Percentiles rank a stretch among this genome's conserved stretches.
These are phyloP conservation scores for Polydesmus complanatus DNA, from an alignment of 2,888 invertebrate genomes.

Conservation along the genomic window DNA sequence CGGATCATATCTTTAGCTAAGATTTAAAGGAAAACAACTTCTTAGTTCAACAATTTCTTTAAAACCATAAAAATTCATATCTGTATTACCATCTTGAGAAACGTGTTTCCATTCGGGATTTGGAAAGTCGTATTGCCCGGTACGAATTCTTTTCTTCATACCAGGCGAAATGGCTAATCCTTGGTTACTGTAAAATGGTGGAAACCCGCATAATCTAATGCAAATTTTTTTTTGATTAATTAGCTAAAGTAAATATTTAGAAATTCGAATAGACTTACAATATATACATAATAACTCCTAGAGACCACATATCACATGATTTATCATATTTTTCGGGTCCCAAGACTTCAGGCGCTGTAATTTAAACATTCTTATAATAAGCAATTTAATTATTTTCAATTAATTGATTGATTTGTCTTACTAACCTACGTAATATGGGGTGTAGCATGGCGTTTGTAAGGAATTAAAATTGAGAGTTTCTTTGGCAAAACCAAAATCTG, in stretches of 20 bases:
- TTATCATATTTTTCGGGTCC: conserved; percentile 97
- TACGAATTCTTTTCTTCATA: conserved; percentile 91
- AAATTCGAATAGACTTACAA: conserved; percentile 44
- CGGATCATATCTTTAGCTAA: conserved; percentile 80
- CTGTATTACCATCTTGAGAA: conserved; percentile 56
- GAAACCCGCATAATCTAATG: conserved; percentile 85
- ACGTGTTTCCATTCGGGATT: conserved; percentile 92
- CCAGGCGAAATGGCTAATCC: conserved; percentile 96
- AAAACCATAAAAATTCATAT: conserved; percentile 10
- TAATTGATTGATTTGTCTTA: conserved; percentile 17
- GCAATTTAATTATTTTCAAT: not conserved
- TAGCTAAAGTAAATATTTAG: not conserved
- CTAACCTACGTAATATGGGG: conserved; percentile 93
- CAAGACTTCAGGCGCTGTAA: conserved; percentile 65
- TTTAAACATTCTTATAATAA: not conserved
- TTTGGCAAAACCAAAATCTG: conserved; percentile 99
- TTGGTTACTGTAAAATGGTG: conserved; percentile 96
- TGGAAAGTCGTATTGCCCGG: conserved; percentile 95
- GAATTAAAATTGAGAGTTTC: conserved; percentile 75
- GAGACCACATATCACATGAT: conserved; percentile 97
- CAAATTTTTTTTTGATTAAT: not conserved
- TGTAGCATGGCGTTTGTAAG: conserved; percentile 94
- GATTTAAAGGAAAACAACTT: too few relatives aligned
- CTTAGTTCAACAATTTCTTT: not conserved
- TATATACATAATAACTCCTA: conserved; percentile 99